Percentiles rank a stretch among this genome's conserved stretches.
Evolutionary conservation across 2,113 vertebrate genomes (phyloP).

Genomic region (Ramphastos sulfuratus): DNA sequence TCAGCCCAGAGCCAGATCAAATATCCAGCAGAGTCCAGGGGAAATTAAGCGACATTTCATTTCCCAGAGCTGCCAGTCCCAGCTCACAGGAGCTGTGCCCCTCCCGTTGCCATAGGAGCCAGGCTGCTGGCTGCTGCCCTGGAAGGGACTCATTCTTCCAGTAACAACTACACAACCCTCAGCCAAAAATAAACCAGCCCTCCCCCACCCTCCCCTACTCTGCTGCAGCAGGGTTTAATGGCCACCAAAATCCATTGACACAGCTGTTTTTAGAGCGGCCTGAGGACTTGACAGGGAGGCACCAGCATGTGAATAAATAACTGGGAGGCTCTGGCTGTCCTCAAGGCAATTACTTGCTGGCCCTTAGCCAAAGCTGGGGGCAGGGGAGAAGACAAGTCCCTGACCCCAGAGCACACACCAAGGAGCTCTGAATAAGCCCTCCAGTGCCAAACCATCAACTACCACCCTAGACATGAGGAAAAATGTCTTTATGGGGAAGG

Average conservation of each 20-base stretch:
- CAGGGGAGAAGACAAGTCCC: background rate
- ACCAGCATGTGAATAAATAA: background rate
- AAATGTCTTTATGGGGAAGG: too few relatives aligned
- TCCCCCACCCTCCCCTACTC: rapidly evolving
- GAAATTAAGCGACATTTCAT: slow-evolving; percentile 51
- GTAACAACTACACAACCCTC: background rate
- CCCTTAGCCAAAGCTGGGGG: background rate
- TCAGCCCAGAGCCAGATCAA: slow-evolving; percentile 22
- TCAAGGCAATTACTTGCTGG: background rate
- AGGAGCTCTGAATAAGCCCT: background rate
- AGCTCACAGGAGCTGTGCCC: background rate
- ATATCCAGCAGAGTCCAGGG: slow-evolving; percentile 17
- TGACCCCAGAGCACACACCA: background rate
- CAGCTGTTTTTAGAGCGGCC: background rate
- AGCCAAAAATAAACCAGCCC: slow-evolving; percentile 6
- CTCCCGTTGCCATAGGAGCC: background rate
- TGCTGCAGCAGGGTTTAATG: background rate
- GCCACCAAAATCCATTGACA: background rate
- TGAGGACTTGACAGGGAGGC: background rate
- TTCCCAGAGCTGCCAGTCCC: background rate
- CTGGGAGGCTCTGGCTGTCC: background rate
- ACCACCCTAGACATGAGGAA: background rate
- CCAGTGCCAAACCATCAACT: background rate
- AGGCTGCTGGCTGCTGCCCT: background rate
- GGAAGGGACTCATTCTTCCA: background rate